phyloP scores from a whole-genome alignment of 37 sponge, comb jelly and placozoan species.

The Cladorhizidae sp. region DNA sequence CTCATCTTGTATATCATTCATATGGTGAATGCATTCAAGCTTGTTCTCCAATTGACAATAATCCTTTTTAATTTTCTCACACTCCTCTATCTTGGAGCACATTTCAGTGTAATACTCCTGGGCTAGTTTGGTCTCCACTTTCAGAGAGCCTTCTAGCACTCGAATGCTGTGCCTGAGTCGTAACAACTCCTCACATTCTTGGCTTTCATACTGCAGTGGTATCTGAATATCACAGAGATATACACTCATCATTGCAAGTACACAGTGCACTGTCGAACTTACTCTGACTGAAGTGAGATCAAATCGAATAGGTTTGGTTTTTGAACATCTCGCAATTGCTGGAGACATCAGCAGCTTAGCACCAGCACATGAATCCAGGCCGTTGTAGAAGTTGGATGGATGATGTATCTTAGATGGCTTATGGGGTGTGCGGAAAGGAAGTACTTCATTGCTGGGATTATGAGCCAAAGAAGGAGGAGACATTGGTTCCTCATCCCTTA shows the following conservation, averaged over 20 bases:
- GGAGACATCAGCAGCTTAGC: constrained; percentile 41
- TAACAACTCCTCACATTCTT: constrained; percentile 18
- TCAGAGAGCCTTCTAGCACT: constrained; percentile 26
- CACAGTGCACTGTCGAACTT: neutral
- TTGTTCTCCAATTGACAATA: constrained; percentile 17
- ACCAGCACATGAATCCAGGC: constrained; percentile 55
- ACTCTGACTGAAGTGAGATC: neutral
- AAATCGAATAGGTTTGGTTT: neutral
- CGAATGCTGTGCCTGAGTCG: constrained; percentile 23
- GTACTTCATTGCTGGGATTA: neutral
- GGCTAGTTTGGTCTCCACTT: constrained; percentile 19
- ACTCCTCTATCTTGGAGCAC: constrained; percentile 18
- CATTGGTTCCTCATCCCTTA: neutral
- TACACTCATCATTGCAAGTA: neutral
- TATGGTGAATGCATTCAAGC: constrained; percentile 1
- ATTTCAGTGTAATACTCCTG: constrained; percentile 29
- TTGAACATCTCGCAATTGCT: constrained; percentile 15
- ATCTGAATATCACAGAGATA: neutral
- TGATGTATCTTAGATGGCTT: neutral
- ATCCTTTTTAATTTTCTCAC: neutral
- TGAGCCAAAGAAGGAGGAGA: neutral
- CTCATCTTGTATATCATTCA: constrained; percentile 53
- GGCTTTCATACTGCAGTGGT: neutral
- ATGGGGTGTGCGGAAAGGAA: neutral
- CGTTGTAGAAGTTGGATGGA: constrained; percentile 27